Conservation (phyloP, 2,797 vertebrate species). For the Scomberomorus guttatus region DNA sequence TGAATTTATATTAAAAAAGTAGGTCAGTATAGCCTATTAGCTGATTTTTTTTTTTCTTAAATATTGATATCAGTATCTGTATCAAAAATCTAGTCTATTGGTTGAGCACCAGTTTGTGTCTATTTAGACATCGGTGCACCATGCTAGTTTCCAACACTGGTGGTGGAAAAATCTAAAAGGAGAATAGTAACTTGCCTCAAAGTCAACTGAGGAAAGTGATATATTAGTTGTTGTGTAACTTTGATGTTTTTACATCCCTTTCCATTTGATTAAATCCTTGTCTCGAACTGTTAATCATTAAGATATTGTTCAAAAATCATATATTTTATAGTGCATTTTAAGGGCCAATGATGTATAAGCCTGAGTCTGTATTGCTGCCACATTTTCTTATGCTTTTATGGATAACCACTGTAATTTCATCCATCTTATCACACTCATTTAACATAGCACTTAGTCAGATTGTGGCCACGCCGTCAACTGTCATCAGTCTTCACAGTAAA, state of each 20-base stretch:
- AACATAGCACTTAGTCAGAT: constrained; percentile 48
- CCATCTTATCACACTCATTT: constrained; percentile 42
- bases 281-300: neutral
- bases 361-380: constrained; percentile 17
- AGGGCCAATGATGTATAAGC: constrained; percentile 13
- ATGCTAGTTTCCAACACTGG: neutral
- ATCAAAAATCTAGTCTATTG: neutral
- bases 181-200: neutral
- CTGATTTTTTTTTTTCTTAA: too few species aligned
- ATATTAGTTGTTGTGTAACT: neutral
- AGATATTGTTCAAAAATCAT: neutral
- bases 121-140: neutral
- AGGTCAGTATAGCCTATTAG: too few species aligned
- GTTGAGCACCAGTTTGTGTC: too few species aligned
- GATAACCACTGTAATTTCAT: constrained; percentile 41
- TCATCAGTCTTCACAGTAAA: constrained; percentile 48
- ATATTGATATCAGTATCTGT: neutral
- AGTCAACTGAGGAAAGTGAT: neutral
- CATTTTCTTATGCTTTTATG: constrained; percentile 36
- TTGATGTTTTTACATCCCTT: neutral
- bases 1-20: too few species aligned
- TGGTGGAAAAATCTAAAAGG: too few species aligned
- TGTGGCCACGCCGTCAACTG: constrained; percentile 17
- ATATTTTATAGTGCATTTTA: constrained; percentile 5
- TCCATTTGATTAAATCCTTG: neutral